Percentiles rank a stretch among this genome's conserved stretches.
Conservation (phyloP, 2,888 invertebrate species). For the Argynnis bischoffii region DNA sequence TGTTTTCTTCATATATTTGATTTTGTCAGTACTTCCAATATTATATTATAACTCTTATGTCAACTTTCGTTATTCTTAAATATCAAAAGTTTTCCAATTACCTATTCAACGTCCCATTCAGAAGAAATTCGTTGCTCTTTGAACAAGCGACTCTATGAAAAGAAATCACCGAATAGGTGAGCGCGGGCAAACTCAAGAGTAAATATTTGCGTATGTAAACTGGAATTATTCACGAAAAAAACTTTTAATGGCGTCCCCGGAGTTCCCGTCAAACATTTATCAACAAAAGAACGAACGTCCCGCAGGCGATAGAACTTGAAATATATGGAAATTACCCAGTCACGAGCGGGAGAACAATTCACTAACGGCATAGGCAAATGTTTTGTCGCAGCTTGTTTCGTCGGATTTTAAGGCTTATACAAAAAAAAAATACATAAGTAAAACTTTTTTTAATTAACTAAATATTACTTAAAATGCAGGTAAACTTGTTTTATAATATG, state of each 20-base stretch:
- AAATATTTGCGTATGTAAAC: constrained; percentile 83
- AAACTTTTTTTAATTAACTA: background rate
- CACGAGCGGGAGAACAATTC: constrained; percentile 81
- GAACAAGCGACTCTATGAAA: constrained; percentile 76
- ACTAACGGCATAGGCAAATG: constrained; percentile 81
- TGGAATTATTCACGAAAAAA: constrained; percentile 82
- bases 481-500: no score
- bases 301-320: constrained; percentile 82
- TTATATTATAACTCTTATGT: constrained; percentile 24
- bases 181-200: constrained; percentile 77
- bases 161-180: constrained; percentile 81
- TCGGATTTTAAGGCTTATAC: constrained; percentile 59
- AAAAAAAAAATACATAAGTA: constrained; percentile 9
- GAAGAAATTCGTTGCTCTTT: constrained; percentile 66
- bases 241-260: constrained; percentile 83
- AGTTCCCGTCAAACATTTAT: constrained; percentile 83
- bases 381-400: constrained; percentile 80
- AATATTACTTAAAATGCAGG: no score
- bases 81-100: constrained; percentile 72
- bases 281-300: constrained; percentile 83
- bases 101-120: constrained; percentile 70
- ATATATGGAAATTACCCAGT: constrained; percentile 83
- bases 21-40: background rate
- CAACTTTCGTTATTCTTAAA: constrained; percentile 32
- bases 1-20: background rate